Evolutionary conservation across 2,888 invertebrate genomes (phyloP).

Genomic region (Melolontha melolontha): DNA sequence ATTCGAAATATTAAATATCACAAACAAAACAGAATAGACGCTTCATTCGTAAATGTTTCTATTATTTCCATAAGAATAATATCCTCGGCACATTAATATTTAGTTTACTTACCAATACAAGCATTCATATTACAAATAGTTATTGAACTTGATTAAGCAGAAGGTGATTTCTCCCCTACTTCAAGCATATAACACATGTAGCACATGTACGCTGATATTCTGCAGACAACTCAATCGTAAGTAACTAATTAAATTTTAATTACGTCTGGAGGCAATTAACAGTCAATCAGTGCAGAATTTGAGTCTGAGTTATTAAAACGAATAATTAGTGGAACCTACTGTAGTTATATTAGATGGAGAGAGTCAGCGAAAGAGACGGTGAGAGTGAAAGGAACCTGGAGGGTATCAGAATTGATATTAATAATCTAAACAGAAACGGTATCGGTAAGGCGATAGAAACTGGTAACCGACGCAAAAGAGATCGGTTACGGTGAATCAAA

Average conservation of each 20-base stretch:
- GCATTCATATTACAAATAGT: conserved; percentile 22
- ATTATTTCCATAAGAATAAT: conserved; percentile 27
- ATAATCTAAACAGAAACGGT: conserved; percentile 50
- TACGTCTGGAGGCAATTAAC: conserved; percentile 64
- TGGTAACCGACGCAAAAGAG: conserved; percentile 32
- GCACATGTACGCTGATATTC: conserved; percentile 27
- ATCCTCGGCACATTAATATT: conserved; percentile 18
- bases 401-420: conserved; percentile 63
- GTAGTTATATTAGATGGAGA: conserved; percentile 58
- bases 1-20: conserved; percentile 28
- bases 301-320: conserved; percentile 63
- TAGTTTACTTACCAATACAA: conserved; percentile 24
- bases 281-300: conserved; percentile 64
- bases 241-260: conserved; percentile 65
- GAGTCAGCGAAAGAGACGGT: conserved; percentile 33
- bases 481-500: conserved; percentile 23
- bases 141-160: conserved; percentile 18
- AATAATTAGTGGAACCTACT: conserved; percentile 64
- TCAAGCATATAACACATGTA: conserved; percentile 11
- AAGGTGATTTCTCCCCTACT: conserved; percentile 19
- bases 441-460: conserved; percentile 29
- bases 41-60: conserved; percentile 13
- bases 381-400: conserved; percentile 47
- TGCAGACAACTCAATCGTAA: conserved; percentile 54
- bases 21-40: conserved; percentile 25